Percentiles rank a stretch among this genome's conserved stretches.
phyloP scores from a whole-genome alignment of 2,113 vertebrate species.

The Poicephalus gulielmi region DNA sequence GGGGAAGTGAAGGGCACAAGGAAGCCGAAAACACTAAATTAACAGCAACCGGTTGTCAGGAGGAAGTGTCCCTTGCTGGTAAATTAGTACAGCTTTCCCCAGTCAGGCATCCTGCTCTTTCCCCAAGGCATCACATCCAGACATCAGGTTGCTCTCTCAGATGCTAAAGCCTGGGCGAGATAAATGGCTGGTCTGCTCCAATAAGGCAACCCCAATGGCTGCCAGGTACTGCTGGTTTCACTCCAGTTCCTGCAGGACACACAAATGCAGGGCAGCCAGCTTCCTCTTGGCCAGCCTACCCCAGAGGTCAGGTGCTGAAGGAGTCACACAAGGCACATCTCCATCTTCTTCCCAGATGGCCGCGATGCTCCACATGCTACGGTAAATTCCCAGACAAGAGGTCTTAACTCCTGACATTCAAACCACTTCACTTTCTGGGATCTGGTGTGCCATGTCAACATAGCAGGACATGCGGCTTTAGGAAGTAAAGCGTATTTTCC shows the following conservation, averaged over 20 bases:
- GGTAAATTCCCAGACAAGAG: neutral
- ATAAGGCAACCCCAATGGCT: neutral
- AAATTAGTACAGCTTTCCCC: neutral
- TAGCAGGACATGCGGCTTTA: neutral
- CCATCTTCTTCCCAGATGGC: neutral
- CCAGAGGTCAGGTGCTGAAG: neutral
- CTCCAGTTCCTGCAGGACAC: neutral
- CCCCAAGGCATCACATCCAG: neutral
- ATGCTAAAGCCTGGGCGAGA: rapidly evolving
- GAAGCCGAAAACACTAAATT: neutral
- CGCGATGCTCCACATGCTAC: neutral
- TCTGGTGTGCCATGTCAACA: neutral
- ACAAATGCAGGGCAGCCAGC: neutral
- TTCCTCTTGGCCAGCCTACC: neutral
- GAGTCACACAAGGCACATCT: neutral
- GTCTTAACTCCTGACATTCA: neutral
- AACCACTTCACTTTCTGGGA: neutral
- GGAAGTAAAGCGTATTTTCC: neutral
- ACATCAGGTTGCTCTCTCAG: neutral
- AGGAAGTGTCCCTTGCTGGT: neutral
- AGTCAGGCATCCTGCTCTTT: neutral
- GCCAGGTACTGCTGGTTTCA: neutral
- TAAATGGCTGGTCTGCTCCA: neutral
- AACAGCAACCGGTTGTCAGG: neutral
- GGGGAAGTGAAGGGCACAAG: neutral